Evolutionary conservation across 2,888 invertebrate genomes (phyloP).

Genomic region (Leptinotarsa juncta): DNA sequence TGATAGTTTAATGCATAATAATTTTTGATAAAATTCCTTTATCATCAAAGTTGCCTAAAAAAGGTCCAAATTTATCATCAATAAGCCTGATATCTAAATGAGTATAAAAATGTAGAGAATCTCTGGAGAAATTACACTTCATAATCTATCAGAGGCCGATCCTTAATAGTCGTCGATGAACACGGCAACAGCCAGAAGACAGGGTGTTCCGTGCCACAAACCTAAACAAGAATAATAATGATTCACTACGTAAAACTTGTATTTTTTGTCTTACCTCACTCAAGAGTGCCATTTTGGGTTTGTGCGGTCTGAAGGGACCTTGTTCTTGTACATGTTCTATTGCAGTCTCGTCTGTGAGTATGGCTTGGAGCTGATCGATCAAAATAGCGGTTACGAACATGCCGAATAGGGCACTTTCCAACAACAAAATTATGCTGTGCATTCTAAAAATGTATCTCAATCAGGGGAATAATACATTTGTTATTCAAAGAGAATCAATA

Average conservation of each 20-base stretch:
- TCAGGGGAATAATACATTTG: no score
- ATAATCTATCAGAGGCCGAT: conserved; percentile 63
- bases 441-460: conserved; percentile 69
- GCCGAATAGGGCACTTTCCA: conserved; percentile 88
- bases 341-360: conserved; percentile 86
- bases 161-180: conserved; percentile 64
- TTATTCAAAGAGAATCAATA: no score
- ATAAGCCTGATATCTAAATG: neutral
- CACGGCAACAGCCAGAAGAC: conserved; percentile 80
- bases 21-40: no score
- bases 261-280: conserved; percentile 67
- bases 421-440: conserved; percentile 82
- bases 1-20: no score
- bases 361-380: conserved; percentile 86
- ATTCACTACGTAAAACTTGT: neutral
- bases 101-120: conserved; percentile 18
- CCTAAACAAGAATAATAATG: conserved; percentile 55
- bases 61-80: no score
- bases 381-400: conserved; percentile 89
- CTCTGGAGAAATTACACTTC: conserved; percentile 57
- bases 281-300: conserved; percentile 74
- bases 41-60: no score
- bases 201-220: conserved; percentile 72
- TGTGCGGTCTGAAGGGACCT: conserved; percentile 74
- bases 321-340: conserved; percentile 81